Conservation (phyloP, 2,113 vertebrate genomes). For the Stictonetta naevosa region DNA sequence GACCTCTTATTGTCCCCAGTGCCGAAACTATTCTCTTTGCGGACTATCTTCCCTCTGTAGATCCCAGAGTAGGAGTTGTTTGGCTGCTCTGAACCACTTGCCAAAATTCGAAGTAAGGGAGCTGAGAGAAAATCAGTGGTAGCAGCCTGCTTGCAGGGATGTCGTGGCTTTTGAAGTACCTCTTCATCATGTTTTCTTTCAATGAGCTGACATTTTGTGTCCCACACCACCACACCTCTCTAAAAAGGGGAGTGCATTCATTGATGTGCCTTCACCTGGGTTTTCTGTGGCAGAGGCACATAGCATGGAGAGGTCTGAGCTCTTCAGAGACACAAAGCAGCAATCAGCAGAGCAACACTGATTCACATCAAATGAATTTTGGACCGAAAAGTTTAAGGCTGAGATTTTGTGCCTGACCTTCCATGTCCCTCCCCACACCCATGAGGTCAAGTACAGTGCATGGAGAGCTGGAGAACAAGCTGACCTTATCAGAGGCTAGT, state of each 20-base stretch:
- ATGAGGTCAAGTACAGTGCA: background rate
- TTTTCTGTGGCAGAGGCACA: background rate
- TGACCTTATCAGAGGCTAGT: background rate
- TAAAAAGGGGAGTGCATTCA: background rate
- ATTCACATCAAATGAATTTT: background rate
- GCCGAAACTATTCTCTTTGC: background rate
- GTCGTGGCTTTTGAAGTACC: background rate
- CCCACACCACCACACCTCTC: background rate
- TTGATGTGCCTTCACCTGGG: background rate
- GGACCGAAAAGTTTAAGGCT: background rate
- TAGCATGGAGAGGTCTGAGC: background rate
- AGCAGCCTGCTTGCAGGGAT: background rate
- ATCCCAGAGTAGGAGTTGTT: background rate
- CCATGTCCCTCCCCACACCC: background rate
- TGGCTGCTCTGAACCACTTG: background rate
- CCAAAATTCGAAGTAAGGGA: background rate
- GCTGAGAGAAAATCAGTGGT: background rate
- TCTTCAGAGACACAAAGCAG: background rate
- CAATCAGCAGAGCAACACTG: background rate
- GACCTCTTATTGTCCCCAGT: slow-evolving; percentile 8
- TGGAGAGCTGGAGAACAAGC: background rate
- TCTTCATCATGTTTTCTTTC: background rate
- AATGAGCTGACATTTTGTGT: background rate
- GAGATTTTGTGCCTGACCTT: background rate
- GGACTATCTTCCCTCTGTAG: background rate